Evolutionary conservation across 2,888 invertebrate genomes (phyloP), one percentile per base, ranked within the genome.

Genomic region (Flexamia atlantica): DNA sequence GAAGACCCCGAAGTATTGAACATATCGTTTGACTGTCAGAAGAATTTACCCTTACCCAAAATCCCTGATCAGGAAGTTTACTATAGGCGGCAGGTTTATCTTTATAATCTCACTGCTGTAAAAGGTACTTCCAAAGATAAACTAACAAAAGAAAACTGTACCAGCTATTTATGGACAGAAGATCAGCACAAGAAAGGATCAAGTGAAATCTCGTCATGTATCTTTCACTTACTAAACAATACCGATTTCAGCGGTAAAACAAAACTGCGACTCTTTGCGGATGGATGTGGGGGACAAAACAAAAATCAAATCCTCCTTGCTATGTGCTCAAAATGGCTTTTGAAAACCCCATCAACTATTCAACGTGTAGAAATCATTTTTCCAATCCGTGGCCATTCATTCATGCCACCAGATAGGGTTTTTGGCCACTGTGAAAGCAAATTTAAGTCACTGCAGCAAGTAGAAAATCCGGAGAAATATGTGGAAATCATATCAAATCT

Each of bases 11-110:
- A 46, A 46, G 46, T 46, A 46, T 46, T 36, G 36, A 36, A 7
- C 46, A 46, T 46, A 46, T 46, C 46, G 7, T 46, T 46, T 46
- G 46, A 89, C 81, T 89, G 88, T 50, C 88, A 88, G 83, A 89
- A 89, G 85, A 89, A 88, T 74, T 82, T 87, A 50, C 68, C 85
- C 3, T 64, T 89, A 0, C 89, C 88, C 0, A 88, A 88, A 81
- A 85, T 89, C 28, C 89, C 89, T 0, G 89, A 89, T 83, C 89
- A 89, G 85, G 82, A 87, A 9, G 86, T 88, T 2, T 89, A 89
- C 9, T 90, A 89, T 86, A 86, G 86, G 40, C 85, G 88, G 10
- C 89, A 89, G 83, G 70, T 89, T 14, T 89, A 89, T 84, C 80
- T 86, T 9, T 89, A 89, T 80, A 89, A 89, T 85, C 88, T 89